These are phyloP conservation scores for Aporophyla nigra DNA, from an alignment of 2,888 invertebrate genomes.

Conservation along the genomic window DNA sequence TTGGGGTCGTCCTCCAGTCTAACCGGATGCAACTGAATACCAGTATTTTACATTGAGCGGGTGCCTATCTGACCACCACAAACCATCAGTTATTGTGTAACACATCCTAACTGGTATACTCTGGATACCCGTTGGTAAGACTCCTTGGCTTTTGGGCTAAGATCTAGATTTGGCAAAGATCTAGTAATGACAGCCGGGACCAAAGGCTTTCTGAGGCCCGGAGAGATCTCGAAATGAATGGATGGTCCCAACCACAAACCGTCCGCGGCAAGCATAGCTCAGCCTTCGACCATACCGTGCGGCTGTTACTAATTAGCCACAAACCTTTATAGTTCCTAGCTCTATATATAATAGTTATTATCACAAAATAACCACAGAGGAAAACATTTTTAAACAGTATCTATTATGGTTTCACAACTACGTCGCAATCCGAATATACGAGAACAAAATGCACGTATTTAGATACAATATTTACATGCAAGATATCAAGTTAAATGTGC, in stretches of 20 bases:
- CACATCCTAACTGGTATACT: too few species aligned
- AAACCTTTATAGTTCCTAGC: background rate
- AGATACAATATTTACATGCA: slow-evolving; percentile 53
- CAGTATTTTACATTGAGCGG: too few species aligned
- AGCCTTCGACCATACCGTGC: background rate
- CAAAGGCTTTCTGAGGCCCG: too few species aligned
- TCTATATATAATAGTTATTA: background rate
- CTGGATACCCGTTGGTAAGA: too few species aligned
- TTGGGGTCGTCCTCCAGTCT: background rate
- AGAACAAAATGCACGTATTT: slow-evolving; percentile 43
- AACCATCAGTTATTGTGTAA: too few species aligned
- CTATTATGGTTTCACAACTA: slow-evolving; percentile 7
- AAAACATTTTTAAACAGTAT: slow-evolving; percentile 14
- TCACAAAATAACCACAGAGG: slow-evolving; percentile 5
- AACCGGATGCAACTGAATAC: too few species aligned
- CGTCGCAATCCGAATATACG: slow-evolving; percentile 24
- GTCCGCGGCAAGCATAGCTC: background rate
- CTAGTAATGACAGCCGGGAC: too few species aligned
- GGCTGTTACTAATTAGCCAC: background rate
- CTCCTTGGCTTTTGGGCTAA: too few species aligned
- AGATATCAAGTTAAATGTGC: slow-evolving; percentile 48
- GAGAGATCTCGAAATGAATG: background rate
- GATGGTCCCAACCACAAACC: background rate
- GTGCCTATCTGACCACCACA: too few species aligned
- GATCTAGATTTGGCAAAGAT: too few species aligned